These are phyloP conservation scores for Syrrhaptes paradoxus DNA, from an alignment of 2,113 vertebrate genomes.

Conservation along the genomic window DNA sequence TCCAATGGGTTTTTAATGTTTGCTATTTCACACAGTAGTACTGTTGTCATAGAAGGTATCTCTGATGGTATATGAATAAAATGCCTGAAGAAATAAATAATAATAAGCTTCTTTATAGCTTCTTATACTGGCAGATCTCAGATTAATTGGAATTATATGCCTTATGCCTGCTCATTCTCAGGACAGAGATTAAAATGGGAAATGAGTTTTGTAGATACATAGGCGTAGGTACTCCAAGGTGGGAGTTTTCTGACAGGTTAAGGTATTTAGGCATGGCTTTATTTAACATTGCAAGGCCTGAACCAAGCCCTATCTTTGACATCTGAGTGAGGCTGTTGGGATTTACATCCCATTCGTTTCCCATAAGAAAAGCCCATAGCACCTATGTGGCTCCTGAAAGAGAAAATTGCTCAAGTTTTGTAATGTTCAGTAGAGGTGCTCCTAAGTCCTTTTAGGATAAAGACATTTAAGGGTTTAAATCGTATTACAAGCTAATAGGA, in stretches of 20 bases:
- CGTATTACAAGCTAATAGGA: background rate
- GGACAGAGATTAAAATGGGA: constrained; percentile 32
- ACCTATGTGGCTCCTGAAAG: background rate
- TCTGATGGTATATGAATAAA: constrained; percentile 9
- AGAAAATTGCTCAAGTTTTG: background rate
- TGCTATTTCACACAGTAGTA: background rate
- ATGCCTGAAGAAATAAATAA: constrained; percentile 57
- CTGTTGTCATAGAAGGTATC: background rate
- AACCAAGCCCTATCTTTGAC: background rate
- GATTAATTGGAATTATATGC: constrained; percentile 59
- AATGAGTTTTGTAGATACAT: background rate
- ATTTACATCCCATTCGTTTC: background rate
- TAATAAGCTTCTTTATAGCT: constrained; percentile 20
- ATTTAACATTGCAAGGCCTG: background rate
- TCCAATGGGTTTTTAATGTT: constrained; percentile 42
- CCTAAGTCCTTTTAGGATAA: background rate
- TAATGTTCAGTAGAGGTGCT: background rate
- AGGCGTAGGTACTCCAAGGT: background rate
- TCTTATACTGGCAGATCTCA: constrained; percentile 14
- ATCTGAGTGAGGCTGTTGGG: background rate
- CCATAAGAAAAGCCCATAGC: background rate
- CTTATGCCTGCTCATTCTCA: background rate
- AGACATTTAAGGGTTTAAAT: background rate
- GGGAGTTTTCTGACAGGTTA: background rate
- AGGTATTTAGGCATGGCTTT: background rate